These are phyloP conservation scores for Scelioninae gen. 1 DNA, from an alignment of 2,888 invertebrate genomes.

Conservation along the genomic window DNA sequence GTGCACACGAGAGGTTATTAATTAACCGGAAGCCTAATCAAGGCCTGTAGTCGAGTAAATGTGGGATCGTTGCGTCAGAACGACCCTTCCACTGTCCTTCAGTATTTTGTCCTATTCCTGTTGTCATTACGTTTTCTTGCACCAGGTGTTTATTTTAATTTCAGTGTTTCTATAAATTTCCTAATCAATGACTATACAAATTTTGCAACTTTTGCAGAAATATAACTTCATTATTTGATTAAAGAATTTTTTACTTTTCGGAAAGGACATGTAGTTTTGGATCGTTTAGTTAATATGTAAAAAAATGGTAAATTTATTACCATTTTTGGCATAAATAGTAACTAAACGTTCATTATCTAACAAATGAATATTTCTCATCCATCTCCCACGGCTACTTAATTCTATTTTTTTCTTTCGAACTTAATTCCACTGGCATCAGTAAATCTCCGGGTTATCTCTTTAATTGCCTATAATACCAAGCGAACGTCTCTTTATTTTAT, in stretches of 20 bases:
- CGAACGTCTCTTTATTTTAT: constrained; percentile 30
- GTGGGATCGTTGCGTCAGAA: constrained; percentile 76
- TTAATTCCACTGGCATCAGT: constrained; percentile 7
- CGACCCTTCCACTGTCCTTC: constrained; percentile 71
- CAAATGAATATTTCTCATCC: background rate
- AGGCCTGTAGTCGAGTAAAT: constrained; percentile 82
- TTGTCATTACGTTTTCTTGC: constrained; percentile 31
- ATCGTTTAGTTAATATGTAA: too few species aligned
- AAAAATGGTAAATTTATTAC: background rate
- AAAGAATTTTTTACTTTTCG: too few species aligned
- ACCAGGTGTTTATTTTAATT: too few species aligned
- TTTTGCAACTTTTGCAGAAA: too few species aligned
- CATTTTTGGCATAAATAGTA: background rate
- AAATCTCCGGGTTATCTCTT: constrained; percentile 30
- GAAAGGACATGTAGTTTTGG: too few species aligned
- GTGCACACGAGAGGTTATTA: constrained; percentile 85
- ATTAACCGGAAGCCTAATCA: constrained; percentile 87
- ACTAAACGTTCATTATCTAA: background rate
- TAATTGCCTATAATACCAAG: constrained; percentile 27
- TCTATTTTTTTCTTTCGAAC: constrained; percentile 4
- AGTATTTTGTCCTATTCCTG: constrained; percentile 45
- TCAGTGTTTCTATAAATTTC: too few species aligned
- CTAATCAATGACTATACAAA: too few species aligned
- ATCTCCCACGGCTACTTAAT: constrained; percentile 25
- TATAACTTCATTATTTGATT: too few species aligned